These are phyloP conservation scores for Montipora capricornis DNA, from an alignment of 64 coral and sea anemone genomes.

Conservation along the genomic window DNA sequence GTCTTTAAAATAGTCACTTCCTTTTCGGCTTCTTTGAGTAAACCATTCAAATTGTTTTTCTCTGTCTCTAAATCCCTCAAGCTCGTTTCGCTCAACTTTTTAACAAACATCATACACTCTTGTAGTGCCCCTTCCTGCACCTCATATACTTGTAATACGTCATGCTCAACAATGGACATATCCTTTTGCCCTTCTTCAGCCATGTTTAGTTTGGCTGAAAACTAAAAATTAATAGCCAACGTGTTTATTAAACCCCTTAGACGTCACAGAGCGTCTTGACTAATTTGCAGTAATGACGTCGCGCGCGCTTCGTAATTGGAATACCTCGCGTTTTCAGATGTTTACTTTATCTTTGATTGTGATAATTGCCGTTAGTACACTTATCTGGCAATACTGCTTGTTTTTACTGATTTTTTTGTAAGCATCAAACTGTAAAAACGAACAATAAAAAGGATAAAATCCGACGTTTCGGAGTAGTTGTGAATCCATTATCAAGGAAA, in stretches of 20 bases:
- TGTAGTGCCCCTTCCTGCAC: slow-evolving; percentile 77
- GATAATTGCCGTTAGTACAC: no score
- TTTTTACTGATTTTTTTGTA: no score
- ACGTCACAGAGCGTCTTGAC: slow-evolving; percentile 19
- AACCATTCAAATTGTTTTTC: slow-evolving; percentile 73
- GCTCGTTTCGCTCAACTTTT: slow-evolving; percentile 94
- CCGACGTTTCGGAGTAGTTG: no score
- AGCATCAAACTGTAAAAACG: no score
- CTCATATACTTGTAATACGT: slow-evolving; percentile 88
- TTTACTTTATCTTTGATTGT: no score
- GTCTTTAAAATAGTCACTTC: slow-evolving; percentile 86
- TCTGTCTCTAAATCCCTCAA: slow-evolving; percentile 85
- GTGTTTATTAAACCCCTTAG: not conserved
- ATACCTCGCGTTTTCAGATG: not conserved
- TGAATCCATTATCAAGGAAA: no score
- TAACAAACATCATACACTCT: slow-evolving; percentile 97
- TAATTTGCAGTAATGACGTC: slow-evolving; percentile 2
- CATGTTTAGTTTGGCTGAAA: not conserved
- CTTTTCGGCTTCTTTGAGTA: slow-evolving; percentile 90
- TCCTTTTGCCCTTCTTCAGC: slow-evolving; percentile 70
- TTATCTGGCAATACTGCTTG: no score
- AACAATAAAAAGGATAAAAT: no score
- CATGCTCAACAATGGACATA: slow-evolving; percentile 86
- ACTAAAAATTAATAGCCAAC: not conserved
- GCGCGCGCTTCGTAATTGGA: slow-evolving; percentile 32